phyloP scores from a whole-genome alignment of 2,113 vertebrate genomes.

The Hystrix cristata region DNA sequence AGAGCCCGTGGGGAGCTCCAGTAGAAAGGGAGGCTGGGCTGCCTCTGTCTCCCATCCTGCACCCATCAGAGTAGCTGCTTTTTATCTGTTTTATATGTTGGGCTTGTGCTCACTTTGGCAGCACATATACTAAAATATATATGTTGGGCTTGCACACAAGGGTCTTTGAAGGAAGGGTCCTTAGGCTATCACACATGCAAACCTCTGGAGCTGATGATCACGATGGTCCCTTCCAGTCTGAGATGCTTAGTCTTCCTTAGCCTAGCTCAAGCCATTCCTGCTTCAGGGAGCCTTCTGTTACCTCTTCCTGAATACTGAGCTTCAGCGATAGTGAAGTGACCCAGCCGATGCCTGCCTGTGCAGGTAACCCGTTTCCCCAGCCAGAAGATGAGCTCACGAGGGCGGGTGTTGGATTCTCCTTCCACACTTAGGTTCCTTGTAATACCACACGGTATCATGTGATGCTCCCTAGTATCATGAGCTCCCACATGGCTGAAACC shows the following conservation, averaged over 20 bases:
- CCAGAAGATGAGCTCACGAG: neutral
- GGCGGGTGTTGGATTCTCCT: neutral
- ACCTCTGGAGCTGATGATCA: neutral
- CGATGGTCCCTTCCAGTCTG: neutral
- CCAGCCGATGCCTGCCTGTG: neutral
- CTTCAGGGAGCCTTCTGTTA: conserved; percentile 10
- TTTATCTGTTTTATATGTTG: neutral
- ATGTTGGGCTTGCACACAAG: neutral
- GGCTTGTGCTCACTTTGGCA: neutral
- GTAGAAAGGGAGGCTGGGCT: neutral
- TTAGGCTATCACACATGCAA: neutral
- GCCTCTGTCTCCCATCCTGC: neutral
- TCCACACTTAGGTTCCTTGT: neutral
- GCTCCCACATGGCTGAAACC: neutral
- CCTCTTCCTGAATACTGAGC: neutral
- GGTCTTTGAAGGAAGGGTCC: conserved; percentile 53
- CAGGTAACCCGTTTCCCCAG: neutral
- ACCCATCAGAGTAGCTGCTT: neutral
- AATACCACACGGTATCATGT: neutral
- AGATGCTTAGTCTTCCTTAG: neutral
- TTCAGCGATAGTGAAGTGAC: neutral
- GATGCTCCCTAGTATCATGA: neutral
- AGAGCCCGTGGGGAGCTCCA: neutral
- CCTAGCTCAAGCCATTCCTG: neutral
- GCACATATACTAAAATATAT: too few species aligned